A percentile compares a stretch with the other conserved stretches of the same genome.
Evolutionary conservation across 1,140 invertebrate genomes (phyloP).

Genomic region (Chironomus striatipennis): DNA sequence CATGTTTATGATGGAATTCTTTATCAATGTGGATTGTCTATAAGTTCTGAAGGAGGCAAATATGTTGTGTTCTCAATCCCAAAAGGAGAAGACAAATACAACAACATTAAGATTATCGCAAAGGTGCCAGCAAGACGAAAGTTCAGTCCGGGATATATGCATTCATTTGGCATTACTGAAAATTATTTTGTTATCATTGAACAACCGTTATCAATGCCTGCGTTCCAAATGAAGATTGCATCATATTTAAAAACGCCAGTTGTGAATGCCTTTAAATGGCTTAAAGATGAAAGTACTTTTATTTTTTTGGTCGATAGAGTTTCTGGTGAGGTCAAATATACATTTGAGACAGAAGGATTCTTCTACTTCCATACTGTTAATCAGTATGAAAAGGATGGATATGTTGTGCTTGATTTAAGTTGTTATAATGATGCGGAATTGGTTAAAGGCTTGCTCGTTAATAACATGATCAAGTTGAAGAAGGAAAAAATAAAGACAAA

Average conservation of each 20-base stretch:
- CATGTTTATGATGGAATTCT: conserved; percentile 61
- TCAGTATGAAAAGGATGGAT: conserved; percentile 9
- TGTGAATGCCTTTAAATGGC: background rate
- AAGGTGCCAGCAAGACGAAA: background rate
- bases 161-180: conserved; percentile 23
- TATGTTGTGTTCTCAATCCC: background rate
- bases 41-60: conserved; percentile 39
- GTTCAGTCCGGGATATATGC: conserved; percentile 4
- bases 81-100: background rate
- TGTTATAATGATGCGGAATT: background rate
- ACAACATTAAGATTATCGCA: conserved; percentile 14
- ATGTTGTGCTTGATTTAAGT: background rate
- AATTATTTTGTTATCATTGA: conserved; percentile 25
- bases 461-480: background rate
- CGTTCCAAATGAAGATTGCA: background rate
- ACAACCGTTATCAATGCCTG: background rate
- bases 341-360: conserved; percentile 19
- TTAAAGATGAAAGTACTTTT: background rate
- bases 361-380: conserved; percentile 23
- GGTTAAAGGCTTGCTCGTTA: background rate
- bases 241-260: background rate
- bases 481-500: background rate
- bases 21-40: conserved; percentile 66
- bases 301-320: background rate
- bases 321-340: background rate